These are phyloP conservation scores for Cassiopea xamachana DNA, from an alignment of 30 jellyfish, hydroid and myxozoan genomes.

Conservation along the genomic window DNA sequence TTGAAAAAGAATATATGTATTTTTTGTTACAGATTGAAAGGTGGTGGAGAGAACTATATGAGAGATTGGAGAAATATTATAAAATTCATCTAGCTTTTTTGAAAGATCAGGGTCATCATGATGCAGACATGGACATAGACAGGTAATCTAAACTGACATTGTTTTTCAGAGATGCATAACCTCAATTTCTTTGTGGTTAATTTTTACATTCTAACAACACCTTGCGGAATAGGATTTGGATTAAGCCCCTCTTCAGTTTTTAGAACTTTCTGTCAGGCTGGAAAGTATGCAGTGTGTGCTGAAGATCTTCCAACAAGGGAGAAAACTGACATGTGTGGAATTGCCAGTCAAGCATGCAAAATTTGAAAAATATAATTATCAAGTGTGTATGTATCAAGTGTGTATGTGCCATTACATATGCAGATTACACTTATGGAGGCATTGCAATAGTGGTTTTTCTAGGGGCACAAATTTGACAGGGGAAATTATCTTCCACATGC, in stretches of 20 bases:
- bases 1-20: not conserved
- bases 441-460: not conserved
- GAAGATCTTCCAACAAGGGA: not conserved
- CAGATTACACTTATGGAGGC: not conserved
- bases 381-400: not conserved
- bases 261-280: not conserved
- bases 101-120: slow-evolving; percentile 4
- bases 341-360: not conserved
- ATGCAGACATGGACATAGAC: not conserved
- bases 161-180: not conserved
- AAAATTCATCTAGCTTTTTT: slow-evolving; percentile 5
- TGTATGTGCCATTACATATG: not conserved
- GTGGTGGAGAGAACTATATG: slow-evolving; percentile 68
- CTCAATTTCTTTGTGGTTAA: not conserved
- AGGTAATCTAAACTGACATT: not conserved
- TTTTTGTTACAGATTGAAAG: slow-evolving; percentile 51
- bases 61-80: slow-evolving; percentile 36
- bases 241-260: not conserved
- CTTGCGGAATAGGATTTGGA: not conserved
- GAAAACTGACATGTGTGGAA: not conserved
- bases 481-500: not conserved
- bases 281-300: not conserved
- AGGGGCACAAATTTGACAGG: not conserved
- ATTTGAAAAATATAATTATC: not conserved
- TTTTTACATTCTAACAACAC: not conserved